Conservation (phyloP, 2,113 vertebrate species). For the Brachyhypopomus occidentalis region DNA sequence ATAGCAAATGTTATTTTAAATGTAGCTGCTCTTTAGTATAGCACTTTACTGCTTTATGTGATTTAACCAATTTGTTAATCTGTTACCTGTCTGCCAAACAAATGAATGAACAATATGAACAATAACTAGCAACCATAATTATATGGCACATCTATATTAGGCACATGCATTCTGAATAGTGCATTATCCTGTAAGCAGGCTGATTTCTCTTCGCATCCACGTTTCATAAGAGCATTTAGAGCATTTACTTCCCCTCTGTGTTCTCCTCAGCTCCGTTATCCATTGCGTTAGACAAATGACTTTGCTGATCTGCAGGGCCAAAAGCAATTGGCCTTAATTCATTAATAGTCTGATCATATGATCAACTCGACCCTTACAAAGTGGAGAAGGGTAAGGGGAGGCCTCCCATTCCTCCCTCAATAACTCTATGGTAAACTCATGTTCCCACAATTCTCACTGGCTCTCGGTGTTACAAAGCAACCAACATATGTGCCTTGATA, state of each 20-base stretch:
- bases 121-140: not conserved
- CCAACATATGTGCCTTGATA: slow-evolving; percentile 1
- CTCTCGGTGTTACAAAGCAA: slow-evolving; percentile 3
- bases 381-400: not conserved
- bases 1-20: not conserved
- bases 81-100: not conserved
- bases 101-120: no score
- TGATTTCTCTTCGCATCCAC: not conserved
- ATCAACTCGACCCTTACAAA: not conserved
- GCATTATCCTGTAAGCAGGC: not conserved
- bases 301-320: slow-evolving; percentile 1
- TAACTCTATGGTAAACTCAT: slow-evolving; percentile 16
- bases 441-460: not conserved
- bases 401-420: not conserved
- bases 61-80: not conserved
- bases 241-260: not conserved
- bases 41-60: not conserved
- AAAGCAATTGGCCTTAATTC: not conserved
- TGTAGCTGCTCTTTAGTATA: not conserved
- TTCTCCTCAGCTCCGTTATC: not conserved
- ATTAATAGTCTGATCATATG: not conserved
- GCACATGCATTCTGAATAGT: not conserved
- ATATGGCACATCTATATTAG: slow-evolving; percentile 2
- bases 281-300: not conserved
- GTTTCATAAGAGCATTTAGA: slow-evolving; percentile 2